Evolutionary conservation across 2,888 invertebrate genomes (phyloP).

Genomic region (Scaptomyza reducta): DNA sequence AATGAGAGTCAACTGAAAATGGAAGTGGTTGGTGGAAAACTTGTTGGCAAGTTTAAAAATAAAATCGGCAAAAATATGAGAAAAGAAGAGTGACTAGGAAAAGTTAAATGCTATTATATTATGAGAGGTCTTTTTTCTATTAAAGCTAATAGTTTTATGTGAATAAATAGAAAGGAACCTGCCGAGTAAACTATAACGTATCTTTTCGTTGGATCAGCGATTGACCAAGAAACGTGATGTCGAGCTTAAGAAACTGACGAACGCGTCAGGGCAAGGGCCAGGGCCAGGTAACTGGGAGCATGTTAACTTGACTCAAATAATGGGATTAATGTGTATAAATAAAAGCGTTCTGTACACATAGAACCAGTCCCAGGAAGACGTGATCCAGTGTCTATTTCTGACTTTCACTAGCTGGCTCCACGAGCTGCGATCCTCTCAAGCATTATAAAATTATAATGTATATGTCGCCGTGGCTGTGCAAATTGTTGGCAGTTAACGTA

Average conservation of each 20-base stretch:
- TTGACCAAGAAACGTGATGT: conserved; percentile 68
- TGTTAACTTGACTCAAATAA: conserved; percentile 34
- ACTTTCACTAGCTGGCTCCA: conserved; percentile 37
- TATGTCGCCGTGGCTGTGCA: conserved; percentile 64
- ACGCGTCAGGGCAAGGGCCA: conserved; percentile 65
- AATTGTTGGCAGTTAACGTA: conserved; percentile 63
- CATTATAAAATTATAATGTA: conserved; percentile 65
- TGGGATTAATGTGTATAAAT: conserved; percentile 48
- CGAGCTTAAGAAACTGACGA: conserved; percentile 56
- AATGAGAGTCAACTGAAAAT: conserved; percentile 22
- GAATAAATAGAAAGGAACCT: background rate
- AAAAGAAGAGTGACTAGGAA: background rate
- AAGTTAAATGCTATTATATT: too few species aligned
- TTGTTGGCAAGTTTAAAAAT: background rate
- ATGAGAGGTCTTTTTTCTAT: background rate
- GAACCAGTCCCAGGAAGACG: conserved; percentile 10
- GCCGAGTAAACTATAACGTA: conserved; percentile 8
- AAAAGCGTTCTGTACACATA: conserved; percentile 16
- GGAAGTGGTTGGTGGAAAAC: conserved; percentile 14
- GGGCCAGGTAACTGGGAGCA: conserved; percentile 31
- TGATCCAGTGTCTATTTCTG: conserved; percentile 25
- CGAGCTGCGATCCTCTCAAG: conserved; percentile 16
- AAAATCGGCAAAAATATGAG: background rate
- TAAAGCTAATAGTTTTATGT: background rate
- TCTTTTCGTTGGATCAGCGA: conserved; percentile 5